These are phyloP conservation scores for Dynastes maya DNA, from an alignment of 2,888 invertebrate genomes.

Conservation along the genomic window DNA sequence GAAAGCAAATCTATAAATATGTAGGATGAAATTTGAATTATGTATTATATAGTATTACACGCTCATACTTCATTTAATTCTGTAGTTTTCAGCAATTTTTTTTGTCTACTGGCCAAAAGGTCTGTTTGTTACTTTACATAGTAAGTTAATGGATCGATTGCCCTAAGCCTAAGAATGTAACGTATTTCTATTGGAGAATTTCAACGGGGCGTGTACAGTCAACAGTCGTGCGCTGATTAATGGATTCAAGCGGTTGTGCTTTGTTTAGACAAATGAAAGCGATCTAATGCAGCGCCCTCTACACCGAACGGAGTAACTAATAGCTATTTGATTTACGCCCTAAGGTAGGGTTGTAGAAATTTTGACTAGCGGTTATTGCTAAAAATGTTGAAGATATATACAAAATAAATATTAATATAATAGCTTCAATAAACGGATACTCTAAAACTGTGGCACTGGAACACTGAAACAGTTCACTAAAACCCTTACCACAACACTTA, in stretches of 20 bases:
- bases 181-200: slow-evolving; percentile 57
- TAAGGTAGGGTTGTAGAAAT: slow-evolving; percentile 38
- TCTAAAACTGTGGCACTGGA: too few species aligned
- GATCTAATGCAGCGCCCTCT: slow-evolving; percentile 56
- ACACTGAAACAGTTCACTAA: too few species aligned
- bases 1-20: too few species aligned
- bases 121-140: neutral
- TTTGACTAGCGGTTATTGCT: neutral
- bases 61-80: too few species aligned
- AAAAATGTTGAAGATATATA: too few species aligned
- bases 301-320: slow-evolving; percentile 53
- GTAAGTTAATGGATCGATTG: slow-evolving; percentile 55
- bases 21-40: too few species aligned
- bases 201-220: slow-evolving; percentile 56
- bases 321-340: slow-evolving; percentile 58
- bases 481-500: too few species aligned
- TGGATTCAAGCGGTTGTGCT: slow-evolving; percentile 58
- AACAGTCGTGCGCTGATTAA: slow-evolving; percentile 60
- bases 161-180: slow-evolving; percentile 53
- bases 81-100: too few species aligned
- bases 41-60: too few species aligned
- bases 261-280: slow-evolving; percentile 62
- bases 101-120: neutral
- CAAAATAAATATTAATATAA: too few species aligned
- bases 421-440: too few species aligned